These are phyloP conservation scores for Poecile atricapillus DNA, from an alignment of 2,113 vertebrate species.

Conservation along the genomic window DNA sequence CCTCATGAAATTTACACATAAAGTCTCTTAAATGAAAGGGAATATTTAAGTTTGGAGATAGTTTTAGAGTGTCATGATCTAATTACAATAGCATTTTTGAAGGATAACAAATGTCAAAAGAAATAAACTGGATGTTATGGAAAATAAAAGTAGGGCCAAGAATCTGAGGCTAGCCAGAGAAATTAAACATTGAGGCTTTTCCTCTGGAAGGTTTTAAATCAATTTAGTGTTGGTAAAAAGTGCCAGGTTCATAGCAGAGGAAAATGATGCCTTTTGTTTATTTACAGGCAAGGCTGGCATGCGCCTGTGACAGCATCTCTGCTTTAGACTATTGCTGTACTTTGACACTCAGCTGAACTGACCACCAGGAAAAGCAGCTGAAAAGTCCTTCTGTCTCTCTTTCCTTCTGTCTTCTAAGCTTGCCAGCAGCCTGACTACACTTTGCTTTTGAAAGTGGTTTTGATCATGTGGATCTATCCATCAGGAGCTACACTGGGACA, in stretches of 20 bases:
- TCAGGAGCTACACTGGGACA: not conserved
- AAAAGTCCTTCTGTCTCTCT: constrained; percentile 45
- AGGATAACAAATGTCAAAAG: constrained; percentile 27
- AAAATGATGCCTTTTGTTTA: constrained; percentile 56
- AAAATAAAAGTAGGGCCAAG: constrained; percentile 51
- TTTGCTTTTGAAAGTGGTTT: constrained; percentile 11
- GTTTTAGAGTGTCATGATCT: constrained; percentile 24
- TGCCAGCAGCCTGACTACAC: not conserved
- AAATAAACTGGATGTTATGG: constrained; percentile 27
- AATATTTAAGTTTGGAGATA: constrained; percentile 46
- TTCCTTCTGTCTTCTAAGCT: not conserved
- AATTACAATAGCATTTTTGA: constrained; percentile 48
- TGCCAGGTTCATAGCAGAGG: constrained; percentile 11
- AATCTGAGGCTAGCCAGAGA: constrained; percentile 28
- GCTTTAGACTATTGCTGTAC: not conserved
- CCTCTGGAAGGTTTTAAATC: constrained; percentile 50
- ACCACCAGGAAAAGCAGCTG: constrained; percentile 25
- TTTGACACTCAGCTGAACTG: constrained; percentile 29
- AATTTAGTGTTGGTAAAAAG: constrained; percentile 14
- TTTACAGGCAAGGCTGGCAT: constrained; percentile 1
- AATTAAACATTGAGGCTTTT: constrained; percentile 55
- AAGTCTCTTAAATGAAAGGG: constrained; percentile 12
- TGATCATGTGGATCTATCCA: not conserved
- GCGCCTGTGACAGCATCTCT: not conserved
- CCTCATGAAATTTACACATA: constrained; percentile 24